These are phyloP conservation scores for Epinotia demarniana DNA, from an alignment of 2,888 invertebrate genomes.

Conservation along the genomic window DNA sequence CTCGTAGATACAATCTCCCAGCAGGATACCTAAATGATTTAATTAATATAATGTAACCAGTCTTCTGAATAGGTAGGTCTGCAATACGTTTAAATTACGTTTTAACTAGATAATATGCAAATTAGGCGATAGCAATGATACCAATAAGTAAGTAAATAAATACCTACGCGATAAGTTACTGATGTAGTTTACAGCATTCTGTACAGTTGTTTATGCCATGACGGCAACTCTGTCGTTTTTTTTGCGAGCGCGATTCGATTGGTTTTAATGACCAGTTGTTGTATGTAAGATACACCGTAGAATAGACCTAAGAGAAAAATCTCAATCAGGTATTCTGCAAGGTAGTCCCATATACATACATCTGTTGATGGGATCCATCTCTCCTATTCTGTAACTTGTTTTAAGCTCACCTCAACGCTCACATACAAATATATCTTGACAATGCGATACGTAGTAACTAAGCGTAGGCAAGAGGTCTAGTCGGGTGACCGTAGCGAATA, in stretches of 20 bases:
- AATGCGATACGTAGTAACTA: no score
- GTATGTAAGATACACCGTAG: not conserved
- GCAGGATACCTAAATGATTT: not conserved
- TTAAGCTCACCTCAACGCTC: no score
- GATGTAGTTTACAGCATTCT: slow-evolving; percentile 1
- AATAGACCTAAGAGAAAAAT: no score
- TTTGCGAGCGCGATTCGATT: not conserved
- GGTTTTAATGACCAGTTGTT: not conserved
- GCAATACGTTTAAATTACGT: not conserved
- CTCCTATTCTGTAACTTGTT: no score
- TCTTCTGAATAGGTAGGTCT: not conserved
- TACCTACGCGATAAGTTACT: not conserved
- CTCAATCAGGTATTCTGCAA: no score
- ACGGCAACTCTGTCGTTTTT: not conserved
- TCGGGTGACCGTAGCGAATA: no score
- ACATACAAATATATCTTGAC: no score
- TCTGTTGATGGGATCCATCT: no score
- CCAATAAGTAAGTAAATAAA: slow-evolving; percentile 11
- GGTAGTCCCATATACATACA: no score
- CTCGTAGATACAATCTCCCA: not conserved
- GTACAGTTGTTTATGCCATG: not conserved
- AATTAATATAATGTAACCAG: no score
- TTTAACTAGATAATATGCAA: slow-evolving; percentile 17
- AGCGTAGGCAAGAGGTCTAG: no score
- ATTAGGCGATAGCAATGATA: slow-evolving; percentile 1